Evolutionary conservation across 2,113 vertebrate species (phyloP).

Genomic region (Nesogale talazaci): DNA sequence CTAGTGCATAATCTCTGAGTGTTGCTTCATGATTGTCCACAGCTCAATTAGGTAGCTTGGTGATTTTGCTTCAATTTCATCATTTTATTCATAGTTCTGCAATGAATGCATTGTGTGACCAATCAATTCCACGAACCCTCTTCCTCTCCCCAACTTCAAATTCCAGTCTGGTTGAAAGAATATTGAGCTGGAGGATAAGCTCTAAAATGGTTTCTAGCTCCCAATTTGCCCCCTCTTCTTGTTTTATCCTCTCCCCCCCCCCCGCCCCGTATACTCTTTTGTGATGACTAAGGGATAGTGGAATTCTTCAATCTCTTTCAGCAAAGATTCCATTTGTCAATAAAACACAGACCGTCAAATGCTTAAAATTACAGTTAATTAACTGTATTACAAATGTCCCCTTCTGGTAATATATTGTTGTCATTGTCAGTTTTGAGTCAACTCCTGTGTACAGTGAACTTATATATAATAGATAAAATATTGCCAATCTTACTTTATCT

Average conservation of each 20-base stretch:
- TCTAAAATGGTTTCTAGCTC: not conserved
- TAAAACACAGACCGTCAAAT: not conserved
- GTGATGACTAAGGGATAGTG: not conserved
- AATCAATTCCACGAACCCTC: not conserved
- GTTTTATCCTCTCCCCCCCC: not conserved
- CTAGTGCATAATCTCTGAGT: not conserved
- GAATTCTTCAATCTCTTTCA: not conserved
- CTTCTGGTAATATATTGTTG: not conserved
- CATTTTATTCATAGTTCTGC: not conserved
- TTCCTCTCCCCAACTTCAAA: not conserved
- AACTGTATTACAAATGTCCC: conserved; percentile 9
- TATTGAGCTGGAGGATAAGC: not conserved
- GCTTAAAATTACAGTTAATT: conserved; percentile 29
- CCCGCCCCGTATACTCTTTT: too few relatives aligned
- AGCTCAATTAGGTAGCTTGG: not conserved
- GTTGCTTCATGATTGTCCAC: not conserved
- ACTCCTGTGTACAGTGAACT: not conserved
- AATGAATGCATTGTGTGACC: not conserved
- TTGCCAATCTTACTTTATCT: not conserved
- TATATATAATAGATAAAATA: not conserved
- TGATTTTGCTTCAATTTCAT: not conserved
- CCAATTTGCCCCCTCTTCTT: not conserved
- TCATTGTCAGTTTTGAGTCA: not conserved
- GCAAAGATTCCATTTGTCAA: not conserved
- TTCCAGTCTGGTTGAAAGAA: not conserved